A percentile compares a stretch with the other conserved stretches of the same genome.
Conservation (phyloP, 2,797 vertebrate genomes). For the Gastrophryne carolinensis region DNA sequence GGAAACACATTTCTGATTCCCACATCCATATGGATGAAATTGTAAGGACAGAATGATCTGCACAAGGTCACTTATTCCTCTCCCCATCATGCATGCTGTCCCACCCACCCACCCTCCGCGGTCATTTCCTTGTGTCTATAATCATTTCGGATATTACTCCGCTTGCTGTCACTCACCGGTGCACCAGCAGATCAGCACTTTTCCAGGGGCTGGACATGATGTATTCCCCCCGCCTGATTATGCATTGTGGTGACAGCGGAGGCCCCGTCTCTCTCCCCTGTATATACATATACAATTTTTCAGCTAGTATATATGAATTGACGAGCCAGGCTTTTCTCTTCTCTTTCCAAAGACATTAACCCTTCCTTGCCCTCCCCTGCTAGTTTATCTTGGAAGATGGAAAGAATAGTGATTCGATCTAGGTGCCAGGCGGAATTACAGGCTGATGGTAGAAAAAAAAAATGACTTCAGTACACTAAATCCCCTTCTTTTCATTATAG, state of each 20-base stretch:
- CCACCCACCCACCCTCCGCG: too few relatives aligned
- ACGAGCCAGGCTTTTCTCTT: neutral
- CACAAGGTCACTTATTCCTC: conserved; percentile 41
- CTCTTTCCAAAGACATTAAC: neutral
- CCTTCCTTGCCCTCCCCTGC: neutral
- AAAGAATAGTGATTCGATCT: neutral
- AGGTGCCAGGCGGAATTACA: conserved; percentile 9
- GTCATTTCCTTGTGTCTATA: conserved; percentile 45
- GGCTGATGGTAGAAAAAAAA: conserved; percentile 8
- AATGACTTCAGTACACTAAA: conserved; percentile 22
- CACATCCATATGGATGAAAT: neutral
- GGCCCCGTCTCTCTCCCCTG: neutral
- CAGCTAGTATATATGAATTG: neutral
- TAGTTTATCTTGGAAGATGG: neutral
- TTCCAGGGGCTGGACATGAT: conserved; percentile 1
- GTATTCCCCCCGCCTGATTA: neutral
- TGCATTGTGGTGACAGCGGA: neutral
- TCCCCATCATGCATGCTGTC: too few relatives aligned
- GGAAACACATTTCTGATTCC: neutral
- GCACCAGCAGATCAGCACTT: conserved; percentile 13
- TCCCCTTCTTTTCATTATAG: conserved; percentile 43
- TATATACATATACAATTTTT: neutral
- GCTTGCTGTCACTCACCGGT: conserved; percentile 37
- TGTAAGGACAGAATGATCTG: conserved; percentile 26
- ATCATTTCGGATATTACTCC: conserved; percentile 36